Percentiles rank a stretch among this genome's conserved stretches.
These are phyloP conservation scores for Oceanodroma tethys DNA, from an alignment of 2,113 vertebrate species.

Conservation along the genomic window DNA sequence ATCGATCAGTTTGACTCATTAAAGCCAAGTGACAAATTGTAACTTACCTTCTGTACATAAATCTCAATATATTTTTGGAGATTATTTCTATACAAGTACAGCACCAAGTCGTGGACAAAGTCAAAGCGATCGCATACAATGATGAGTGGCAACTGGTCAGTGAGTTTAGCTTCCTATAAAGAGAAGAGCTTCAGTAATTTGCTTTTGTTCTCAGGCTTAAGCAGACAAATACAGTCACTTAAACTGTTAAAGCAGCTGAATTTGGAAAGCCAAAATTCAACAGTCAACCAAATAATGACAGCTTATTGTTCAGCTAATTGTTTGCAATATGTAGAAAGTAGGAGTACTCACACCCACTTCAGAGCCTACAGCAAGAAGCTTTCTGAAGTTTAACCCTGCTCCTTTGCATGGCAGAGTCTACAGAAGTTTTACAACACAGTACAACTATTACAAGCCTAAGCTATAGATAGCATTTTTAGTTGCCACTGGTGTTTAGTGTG, in stretches of 20 bases:
- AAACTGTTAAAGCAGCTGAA: conserved; percentile 27
- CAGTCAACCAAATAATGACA: neutral
- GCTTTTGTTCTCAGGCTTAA: neutral
- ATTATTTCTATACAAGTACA: conserved; percentile 98
- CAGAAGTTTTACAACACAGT: conserved; percentile 30
- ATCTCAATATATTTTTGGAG: conserved; percentile 99
- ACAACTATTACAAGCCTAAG: conserved; percentile 53
- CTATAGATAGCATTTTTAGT: conserved; percentile 46
- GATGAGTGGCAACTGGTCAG: conserved; percentile 96
- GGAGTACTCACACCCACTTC: neutral
- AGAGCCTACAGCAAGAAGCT: conserved; percentile 17
- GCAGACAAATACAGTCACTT: conserved; percentile 27
- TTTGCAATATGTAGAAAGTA: neutral
- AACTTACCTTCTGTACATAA: conserved; percentile 95
- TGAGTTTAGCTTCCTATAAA: conserved; percentile 94
- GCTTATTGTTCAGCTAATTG: neutral
- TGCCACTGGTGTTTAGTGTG: conserved; percentile 45
- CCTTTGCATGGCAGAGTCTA: conserved; percentile 13
- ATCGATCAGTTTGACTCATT: neutral
- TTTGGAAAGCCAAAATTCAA: conserved; percentile 30
- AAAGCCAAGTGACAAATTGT: neutral
- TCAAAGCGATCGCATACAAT: conserved; percentile 98
- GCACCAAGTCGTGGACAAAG: conserved; percentile 96
- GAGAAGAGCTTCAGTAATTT: conserved; percentile 30
- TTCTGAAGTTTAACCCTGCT: conserved; percentile 18